phyloP scores from a whole-genome alignment of 2,888 invertebrate genomes.

The Meiosimyza decipiens region DNA sequence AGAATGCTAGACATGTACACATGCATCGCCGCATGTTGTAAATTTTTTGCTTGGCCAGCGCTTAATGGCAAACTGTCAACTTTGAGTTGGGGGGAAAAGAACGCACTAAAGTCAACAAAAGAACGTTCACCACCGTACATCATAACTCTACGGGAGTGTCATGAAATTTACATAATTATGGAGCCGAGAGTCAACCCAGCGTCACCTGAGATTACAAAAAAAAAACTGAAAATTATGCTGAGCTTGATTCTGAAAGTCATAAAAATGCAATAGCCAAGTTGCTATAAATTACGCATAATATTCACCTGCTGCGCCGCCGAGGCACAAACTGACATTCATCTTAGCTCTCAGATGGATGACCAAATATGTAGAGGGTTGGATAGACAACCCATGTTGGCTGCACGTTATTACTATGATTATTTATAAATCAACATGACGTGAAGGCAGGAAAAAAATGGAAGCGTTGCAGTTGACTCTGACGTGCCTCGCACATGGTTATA shows the following conservation, averaged over 20 bases:
- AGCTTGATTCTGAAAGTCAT: not conserved
- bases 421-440: constrained; percentile 17
- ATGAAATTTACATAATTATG: constrained; percentile 51
- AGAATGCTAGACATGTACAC: constrained; percentile 9
- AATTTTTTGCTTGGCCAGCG: not conserved
- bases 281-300: constrained; percentile 27
- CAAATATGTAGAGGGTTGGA: constrained; percentile 9
- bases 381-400: constrained; percentile 1
- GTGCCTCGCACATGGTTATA: constrained; percentile 10
- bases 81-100: not conserved
- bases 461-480: not conserved
- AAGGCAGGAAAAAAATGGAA: not conserved
- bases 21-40: no score
- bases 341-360: not conserved
- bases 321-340: not conserved
- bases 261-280: not conserved
- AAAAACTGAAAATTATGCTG: no score
- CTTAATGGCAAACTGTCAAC: constrained; percentile 18
- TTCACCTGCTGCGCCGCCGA: constrained; percentile 16
- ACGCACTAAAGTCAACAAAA: not conserved
- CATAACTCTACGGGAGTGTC: constrained; percentile 47
- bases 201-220: constrained; percentile 14
- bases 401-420: constrained; percentile 9
- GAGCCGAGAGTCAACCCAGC: constrained; percentile 10
- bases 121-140: not conserved